Base-by-base conservation (phyloP, 2,888 invertebrate species). In the Synergus laeviventris region DNA sequence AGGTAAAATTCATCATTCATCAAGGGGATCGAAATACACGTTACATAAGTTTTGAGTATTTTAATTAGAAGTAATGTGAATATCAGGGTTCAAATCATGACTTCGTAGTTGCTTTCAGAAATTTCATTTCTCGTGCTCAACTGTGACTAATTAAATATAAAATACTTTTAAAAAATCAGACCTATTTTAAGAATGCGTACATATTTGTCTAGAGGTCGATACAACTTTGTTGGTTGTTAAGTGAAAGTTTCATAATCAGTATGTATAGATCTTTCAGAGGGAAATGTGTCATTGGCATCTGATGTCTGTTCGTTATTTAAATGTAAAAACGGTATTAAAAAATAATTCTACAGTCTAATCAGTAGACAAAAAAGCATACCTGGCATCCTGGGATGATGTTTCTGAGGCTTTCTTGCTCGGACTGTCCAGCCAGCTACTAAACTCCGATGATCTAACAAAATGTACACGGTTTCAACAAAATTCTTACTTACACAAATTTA, bases 381-480 rank as follows among this genome's bases (percentile, higher is more conserved):
- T 89, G 85, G 76, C 80, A 73, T 88, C 87, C 76, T 83, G 84
- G 74, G 83, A 78, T 77, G 86, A 81, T 79, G 86, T 80, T 78
- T 83, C 84, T 74, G 81, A 74, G 76, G 81, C 80, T 82, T 79
- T 84, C 80, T 85, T 86, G 78, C 78, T 76, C 78, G 83, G 77
- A 77, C 82, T 82, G 82, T 89, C 88, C 85, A 84, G 86, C 85
- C 86, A 86, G 86, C 83, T 88, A 86, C 86, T 79, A 88, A 84
- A 88, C 84, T 87, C 89, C 84, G 88, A 89, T 82, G 87, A 89
- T 89, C 89, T 89, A 89, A 78, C 81, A 85, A 88, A 87, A 88
- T 85, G 83, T 81, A 86, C 78, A 86, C 73, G 77, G 82, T 77
- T 84, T 84, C 84, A 86, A 83, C 84, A 77, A 81, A 70, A 21